phyloP scores from a whole-genome alignment of 37 sponge, comb jelly and placozoan species.

The Lycopodina hypogea region DNA sequence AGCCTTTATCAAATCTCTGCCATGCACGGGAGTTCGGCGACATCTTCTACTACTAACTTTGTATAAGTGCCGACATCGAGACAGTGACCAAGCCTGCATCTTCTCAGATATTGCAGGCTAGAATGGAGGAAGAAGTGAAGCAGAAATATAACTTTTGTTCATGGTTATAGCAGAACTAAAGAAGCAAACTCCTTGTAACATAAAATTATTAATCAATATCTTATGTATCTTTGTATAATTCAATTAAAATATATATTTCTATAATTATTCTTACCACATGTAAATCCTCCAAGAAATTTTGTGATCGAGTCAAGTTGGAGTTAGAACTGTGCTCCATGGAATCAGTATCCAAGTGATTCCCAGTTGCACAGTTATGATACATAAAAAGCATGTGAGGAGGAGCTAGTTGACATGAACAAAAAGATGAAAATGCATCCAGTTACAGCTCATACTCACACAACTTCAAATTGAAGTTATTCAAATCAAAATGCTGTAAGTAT shows the following conservation, averaged over 20 bases:
- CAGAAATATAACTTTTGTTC: not conserved
- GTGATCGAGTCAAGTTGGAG: not conserved
- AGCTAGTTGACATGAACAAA: slow-evolving; percentile 73
- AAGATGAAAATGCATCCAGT: slow-evolving; percentile 72
- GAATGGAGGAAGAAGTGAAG: not conserved
- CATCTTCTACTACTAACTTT: slow-evolving; percentile 67
- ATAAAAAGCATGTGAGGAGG: slow-evolving; percentile 50
- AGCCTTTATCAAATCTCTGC: slow-evolving; percentile 48
- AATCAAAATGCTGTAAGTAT: slow-evolving; percentile 44
- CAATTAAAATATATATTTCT: too few species aligned
- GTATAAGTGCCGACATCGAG: slow-evolving; percentile 37
- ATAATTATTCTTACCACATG: slow-evolving; percentile 6
- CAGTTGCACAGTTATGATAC: slow-evolving; percentile 20
- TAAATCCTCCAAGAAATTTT: slow-evolving; percentile 15
- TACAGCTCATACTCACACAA: slow-evolving; percentile 70
- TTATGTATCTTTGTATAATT: too few species aligned
- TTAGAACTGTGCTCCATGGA: not conserved
- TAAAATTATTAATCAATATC: too few species aligned
- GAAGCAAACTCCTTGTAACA: too few species aligned
- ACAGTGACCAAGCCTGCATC: slow-evolving; percentile 27
- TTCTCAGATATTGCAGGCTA: slow-evolving; percentile 44
- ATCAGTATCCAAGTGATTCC: not conserved
- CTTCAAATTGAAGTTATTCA: slow-evolving; percentile 69
- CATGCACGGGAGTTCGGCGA: slow-evolving; percentile 62
- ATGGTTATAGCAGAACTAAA: too few species aligned